phyloP scores from a whole-genome alignment of 2,888 invertebrate species.

The Eurytoma californica region DNA sequence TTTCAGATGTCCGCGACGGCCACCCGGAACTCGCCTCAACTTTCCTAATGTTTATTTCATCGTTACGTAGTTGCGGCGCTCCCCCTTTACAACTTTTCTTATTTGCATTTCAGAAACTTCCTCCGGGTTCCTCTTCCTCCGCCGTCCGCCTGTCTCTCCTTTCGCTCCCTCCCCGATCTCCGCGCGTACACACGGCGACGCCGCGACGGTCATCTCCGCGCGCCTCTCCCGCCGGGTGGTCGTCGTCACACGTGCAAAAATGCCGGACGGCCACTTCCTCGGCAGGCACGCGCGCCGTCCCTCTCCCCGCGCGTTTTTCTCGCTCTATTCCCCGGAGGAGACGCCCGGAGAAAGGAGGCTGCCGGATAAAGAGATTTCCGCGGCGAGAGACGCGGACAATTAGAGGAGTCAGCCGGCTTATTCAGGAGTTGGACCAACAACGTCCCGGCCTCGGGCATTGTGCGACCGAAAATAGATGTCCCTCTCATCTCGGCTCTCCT shows the following conservation, averaged over 20 bases:
- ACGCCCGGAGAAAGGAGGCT: conserved; percentile 22
- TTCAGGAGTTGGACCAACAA: conserved; percentile 57
- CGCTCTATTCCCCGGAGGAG: conserved; percentile 1
- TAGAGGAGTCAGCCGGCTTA: conserved; percentile 46
- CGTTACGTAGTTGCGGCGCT: conserved; percentile 16
- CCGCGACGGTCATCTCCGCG: conserved; percentile 39
- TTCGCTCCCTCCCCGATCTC: conserved; percentile 24
- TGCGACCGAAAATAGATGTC: conserved; percentile 39
- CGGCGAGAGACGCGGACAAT: conserved; percentile 49
- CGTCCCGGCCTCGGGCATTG: conserved; percentile 27
- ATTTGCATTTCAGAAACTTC: conserved; percentile 55
- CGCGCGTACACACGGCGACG: background rate
- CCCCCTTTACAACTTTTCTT: conserved; percentile 38
- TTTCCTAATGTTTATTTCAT: conserved; percentile 51
- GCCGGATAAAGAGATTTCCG: conserved; percentile 52
- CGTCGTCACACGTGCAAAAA: conserved; percentile 39
- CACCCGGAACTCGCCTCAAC: conserved; percentile 12
- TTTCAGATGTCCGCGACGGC: background rate
- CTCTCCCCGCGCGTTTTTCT: background rate
- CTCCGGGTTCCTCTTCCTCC: conserved; percentile 24
- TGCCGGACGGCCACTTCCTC: conserved; percentile 10
- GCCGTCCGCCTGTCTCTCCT: conserved; percentile 9
- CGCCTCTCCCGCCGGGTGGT: conserved; percentile 37
- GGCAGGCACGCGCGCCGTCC: conserved; percentile 13
- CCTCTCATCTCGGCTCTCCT: conserved; percentile 20